These are phyloP conservation scores for Nesogale talazaci DNA, from an alignment of 2,113 vertebrate genomes.

Conservation along the genomic window DNA sequence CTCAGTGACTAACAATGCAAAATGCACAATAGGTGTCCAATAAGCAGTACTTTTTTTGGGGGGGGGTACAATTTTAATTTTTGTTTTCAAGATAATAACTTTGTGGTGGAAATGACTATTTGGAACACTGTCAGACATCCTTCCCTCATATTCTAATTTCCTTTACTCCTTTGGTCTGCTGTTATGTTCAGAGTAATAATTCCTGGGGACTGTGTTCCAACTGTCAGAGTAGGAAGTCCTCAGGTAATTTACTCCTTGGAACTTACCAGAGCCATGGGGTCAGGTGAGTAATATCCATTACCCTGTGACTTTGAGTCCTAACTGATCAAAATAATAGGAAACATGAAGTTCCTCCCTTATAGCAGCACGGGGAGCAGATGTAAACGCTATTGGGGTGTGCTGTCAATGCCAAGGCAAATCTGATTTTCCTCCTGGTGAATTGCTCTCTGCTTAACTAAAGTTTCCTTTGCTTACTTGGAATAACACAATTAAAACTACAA, in stretches of 20 bases:
- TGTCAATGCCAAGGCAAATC: neutral
- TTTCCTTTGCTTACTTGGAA: conserved; percentile 31
- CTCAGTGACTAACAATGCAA: neutral
- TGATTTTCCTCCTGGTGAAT: conserved; percentile 21
- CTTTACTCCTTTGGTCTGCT: neutral
- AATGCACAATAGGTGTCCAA: neutral
- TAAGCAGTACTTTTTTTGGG: neutral
- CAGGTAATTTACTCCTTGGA: conserved; percentile 17
- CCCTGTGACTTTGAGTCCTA: neutral
- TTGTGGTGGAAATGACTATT: neutral
- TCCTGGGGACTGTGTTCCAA: neutral
- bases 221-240: neutral
- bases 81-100: conserved; percentile 29
- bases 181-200: neutral
- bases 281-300: neutral
- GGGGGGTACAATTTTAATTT: neutral
- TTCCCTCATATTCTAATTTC: neutral
- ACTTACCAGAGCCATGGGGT: neutral
- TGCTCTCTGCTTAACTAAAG: neutral
- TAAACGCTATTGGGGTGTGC: neutral
- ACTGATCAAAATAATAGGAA: neutral
- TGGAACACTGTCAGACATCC: neutral
- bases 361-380: neutral
- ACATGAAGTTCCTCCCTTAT: neutral
- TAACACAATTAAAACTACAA: neutral